Conservation (phyloP, 2,797 vertebrate species). For the Coluber constrictor region DNA sequence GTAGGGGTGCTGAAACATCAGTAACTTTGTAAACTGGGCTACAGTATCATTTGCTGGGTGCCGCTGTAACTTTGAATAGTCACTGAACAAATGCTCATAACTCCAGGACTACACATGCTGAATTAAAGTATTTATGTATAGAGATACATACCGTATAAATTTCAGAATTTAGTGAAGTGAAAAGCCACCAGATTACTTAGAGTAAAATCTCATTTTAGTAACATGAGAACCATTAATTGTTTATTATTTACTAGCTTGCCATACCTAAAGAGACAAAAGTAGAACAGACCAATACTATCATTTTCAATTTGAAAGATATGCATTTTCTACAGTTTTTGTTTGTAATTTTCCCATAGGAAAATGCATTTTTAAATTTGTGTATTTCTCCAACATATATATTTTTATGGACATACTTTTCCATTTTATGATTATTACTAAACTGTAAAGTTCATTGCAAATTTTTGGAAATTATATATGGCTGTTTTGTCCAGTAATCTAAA, state of each 20-base stretch:
- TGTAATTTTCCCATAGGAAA: not conserved
- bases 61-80: not conserved
- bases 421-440: not conserved
- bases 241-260: not conserved
- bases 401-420: not conserved
- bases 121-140: not conserved
- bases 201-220: not conserved
- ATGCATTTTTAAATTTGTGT: not conserved
- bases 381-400: not conserved
- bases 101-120: not conserved
- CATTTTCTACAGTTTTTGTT: not conserved
- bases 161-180: not conserved
- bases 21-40: not conserved
- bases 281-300: not conserved
- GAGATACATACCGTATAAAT: not conserved
- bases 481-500: not conserved
- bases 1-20: not conserved
- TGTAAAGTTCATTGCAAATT: not conserved
- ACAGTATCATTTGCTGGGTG: not conserved
- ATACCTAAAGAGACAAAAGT: not conserved
- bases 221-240: not conserved
- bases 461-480: not conserved
- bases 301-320: not conserved
- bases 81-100: not conserved
- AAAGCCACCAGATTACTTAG: not conserved